A percentile compares a stretch with the other conserved stretches of the same genome.
phyloP scores from a whole-genome alignment of 1,140 invertebrate species.

The Coenobita brevimanus region DNA sequence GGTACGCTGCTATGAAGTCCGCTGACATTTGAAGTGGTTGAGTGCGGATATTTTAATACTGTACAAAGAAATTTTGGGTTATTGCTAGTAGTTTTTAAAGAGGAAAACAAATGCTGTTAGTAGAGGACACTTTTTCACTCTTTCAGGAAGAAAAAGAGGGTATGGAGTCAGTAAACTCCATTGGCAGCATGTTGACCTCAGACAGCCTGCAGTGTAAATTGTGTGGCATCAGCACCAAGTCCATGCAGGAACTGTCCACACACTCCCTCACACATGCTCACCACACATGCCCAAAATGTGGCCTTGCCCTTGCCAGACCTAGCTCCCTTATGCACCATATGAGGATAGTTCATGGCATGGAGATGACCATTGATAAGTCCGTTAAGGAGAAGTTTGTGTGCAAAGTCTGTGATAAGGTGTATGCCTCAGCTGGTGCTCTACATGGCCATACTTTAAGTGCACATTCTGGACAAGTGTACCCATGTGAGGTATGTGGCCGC shows the following conservation, averaged over 20 bases:
- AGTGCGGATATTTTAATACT: too few species aligned
- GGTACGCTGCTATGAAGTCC: too few species aligned
- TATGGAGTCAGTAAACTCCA: conserved; percentile 7
- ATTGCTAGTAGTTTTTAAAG: neutral
- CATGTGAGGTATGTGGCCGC: conserved; percentile 33
- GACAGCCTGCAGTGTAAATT: conserved; percentile 26
- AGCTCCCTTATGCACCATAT: conserved; percentile 47
- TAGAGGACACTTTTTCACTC: conserved; percentile 6
- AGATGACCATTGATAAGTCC: neutral
- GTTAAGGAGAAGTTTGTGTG: neutral
- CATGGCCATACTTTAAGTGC: conserved; percentile 26
- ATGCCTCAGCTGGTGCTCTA: conserved; percentile 46
- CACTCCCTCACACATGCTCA: conserved; percentile 26
- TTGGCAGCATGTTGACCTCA: neutral
- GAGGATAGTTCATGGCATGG: conserved; percentile 29
- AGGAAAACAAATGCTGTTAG: neutral
- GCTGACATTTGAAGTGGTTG: too few species aligned
- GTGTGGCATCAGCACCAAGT: conserved; percentile 4
- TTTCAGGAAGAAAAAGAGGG: conserved; percentile 44
- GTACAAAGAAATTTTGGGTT: too few species aligned
- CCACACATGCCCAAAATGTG: conserved; percentile 43
- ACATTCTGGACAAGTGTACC: conserved; percentile 29
- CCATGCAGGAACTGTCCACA: conserved; percentile 28
- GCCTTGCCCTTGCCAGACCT: conserved; percentile 10
- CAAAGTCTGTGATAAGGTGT: conserved; percentile 26